Percentiles rank a stretch among this genome's conserved stretches.
These are phyloP conservation scores for Balanococcus diminutus DNA, from an alignment of 2,888 invertebrate species.

Conservation along the genomic window DNA sequence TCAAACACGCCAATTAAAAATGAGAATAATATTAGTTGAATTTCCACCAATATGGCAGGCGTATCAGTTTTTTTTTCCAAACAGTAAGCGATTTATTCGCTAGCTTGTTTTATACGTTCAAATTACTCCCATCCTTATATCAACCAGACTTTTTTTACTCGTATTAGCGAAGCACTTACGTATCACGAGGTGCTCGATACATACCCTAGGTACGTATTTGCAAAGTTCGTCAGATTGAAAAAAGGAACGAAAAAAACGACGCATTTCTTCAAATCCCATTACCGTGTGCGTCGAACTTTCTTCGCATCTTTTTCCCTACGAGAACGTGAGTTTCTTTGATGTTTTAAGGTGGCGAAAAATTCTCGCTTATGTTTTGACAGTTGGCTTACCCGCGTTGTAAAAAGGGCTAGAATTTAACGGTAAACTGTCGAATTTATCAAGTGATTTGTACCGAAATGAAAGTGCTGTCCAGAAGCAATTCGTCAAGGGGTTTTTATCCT, in stretches of 20 bases:
- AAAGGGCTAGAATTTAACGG: neutral
- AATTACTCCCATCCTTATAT: neutral
- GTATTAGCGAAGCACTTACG: constrained; percentile 30
- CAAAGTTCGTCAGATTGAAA: neutral
- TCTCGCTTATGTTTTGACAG: constrained; percentile 14
- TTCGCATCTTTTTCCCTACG: neutral
- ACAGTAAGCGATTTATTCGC: neutral
- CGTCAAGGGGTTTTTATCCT: neutral
- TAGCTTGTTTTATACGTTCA: neutral
- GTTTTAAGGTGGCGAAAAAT: neutral
- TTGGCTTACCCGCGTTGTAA: neutral
- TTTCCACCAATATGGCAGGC: neutral
- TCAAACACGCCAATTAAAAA: neutral
- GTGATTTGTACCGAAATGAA: constrained; percentile 15
- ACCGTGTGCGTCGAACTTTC: neutral
- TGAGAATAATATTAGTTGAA: neutral
- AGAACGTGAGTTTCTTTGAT: neutral
- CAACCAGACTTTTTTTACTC: neutral
- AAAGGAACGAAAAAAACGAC: neutral
- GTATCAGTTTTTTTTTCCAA: neutral
- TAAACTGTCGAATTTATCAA: neutral
- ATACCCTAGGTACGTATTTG: neutral
- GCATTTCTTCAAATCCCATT: neutral
- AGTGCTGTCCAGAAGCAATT: neutral
- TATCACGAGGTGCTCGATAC: neutral